phyloP scores from a whole-genome alignment of 2,797 vertebrate species.

The Epinephelus malabaricus region DNA sequence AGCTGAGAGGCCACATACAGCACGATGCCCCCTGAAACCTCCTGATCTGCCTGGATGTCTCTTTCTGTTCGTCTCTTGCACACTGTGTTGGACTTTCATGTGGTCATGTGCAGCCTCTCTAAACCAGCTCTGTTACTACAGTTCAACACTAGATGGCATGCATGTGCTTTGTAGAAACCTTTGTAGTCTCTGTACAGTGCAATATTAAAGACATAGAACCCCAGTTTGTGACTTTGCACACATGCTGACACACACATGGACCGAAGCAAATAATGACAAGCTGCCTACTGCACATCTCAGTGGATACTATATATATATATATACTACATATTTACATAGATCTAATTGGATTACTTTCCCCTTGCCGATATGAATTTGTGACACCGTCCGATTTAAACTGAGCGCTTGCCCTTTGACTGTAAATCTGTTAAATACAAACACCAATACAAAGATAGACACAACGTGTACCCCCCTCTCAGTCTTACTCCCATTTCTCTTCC shows the following conservation, averaged over 20 bases:
- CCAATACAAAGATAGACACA: constrained; percentile 38
- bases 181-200: background rate
- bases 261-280: constrained; percentile 19
- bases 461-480: constrained; percentile 2
- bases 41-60: background rate
- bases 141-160: constrained; percentile 67
- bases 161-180: constrained; percentile 36
- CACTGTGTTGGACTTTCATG: background rate
- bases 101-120: background rate
- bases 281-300: background rate
- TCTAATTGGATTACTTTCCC: constrained; percentile 46
- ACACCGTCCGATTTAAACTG: constrained; percentile 15
- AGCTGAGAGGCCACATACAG: too few relatives aligned
- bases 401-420: constrained; percentile 35
- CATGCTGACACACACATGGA: background rate
- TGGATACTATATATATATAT: too few relatives aligned
- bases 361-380: constrained; percentile 10
- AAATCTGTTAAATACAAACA: constrained; percentile 38
- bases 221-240: constrained; percentile 12
- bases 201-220: background rate
- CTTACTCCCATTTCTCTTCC: constrained; percentile 38
- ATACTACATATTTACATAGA: constrained; percentile 39
- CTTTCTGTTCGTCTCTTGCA: background rate
- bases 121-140: background rate
- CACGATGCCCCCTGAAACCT: too few relatives aligned